Percentiles rank a stretch among this genome's conserved stretches.
These are phyloP conservation scores for Chirona hameri DNA, from an alignment of 2,888 invertebrate species.

Conservation along the genomic window DNA sequence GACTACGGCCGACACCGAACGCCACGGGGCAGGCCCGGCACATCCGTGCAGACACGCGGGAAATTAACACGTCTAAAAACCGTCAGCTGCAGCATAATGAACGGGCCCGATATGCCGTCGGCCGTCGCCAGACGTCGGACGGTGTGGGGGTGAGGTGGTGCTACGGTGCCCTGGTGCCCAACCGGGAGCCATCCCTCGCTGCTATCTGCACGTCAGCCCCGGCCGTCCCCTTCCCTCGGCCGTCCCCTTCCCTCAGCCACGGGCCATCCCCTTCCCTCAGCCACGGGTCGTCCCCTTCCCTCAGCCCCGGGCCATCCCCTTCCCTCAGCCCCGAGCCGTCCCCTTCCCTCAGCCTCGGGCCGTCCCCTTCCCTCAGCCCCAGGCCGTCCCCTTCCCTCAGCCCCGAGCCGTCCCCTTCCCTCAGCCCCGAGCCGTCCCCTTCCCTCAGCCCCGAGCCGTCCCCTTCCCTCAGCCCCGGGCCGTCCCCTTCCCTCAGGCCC, in stretches of 20 bases:
- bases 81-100: neutral
- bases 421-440: neutral
- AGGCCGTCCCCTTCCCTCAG: too few relatives aligned
- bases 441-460: neutral
- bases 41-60: neutral
- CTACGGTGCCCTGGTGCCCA: neutral
- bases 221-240: neutral
- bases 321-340: neutral
- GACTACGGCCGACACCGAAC: too few relatives aligned
- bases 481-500: neutral
- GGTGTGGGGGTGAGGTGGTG: neutral
- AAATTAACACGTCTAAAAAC: slow-evolving; percentile 23
- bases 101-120: neutral
- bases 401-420: too few relatives aligned
- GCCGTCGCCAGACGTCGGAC: neutral
- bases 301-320: neutral
- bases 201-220: neutral
- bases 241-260: neutral
- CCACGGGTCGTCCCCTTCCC: neutral
- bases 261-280: too few relatives aligned
- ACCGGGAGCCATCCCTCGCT: neutral
- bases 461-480: neutral
- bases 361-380: too few relatives aligned
- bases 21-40: too few relatives aligned
- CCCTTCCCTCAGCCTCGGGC: too few relatives aligned